Percentiles rank a stretch among this genome's conserved stretches.
These are phyloP conservation scores for Tetragnatha versicolor DNA, from an alignment of 1,140 invertebrate genomes.

Conservation along the genomic window DNA sequence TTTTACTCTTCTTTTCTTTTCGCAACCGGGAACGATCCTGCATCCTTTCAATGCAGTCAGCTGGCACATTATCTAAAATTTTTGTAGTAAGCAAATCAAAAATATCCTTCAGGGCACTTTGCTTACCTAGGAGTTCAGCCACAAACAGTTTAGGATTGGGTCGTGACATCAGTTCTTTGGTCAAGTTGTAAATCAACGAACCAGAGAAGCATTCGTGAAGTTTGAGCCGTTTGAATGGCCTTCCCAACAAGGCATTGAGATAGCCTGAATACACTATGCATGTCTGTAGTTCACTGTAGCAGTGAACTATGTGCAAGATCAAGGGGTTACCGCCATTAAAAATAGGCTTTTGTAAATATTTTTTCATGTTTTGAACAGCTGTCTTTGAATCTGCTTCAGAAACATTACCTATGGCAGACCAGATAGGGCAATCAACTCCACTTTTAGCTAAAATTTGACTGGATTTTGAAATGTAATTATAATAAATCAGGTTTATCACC, in stretches of 20 bases:
- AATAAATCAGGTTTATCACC: conserved; percentile 30
- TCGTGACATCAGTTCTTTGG: conserved; percentile 24
- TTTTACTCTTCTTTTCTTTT: conserved; percentile 2
- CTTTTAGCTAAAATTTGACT: not conserved
- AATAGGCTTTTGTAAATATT: conserved; percentile 35
- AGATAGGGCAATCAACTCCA: not conserved
- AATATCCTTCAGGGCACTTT: not conserved
- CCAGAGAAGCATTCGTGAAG: conserved; percentile 22
- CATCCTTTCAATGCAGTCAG: not conserved
- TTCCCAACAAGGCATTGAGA: conserved; percentile 27
- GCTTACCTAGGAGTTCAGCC: conserved; percentile 31
- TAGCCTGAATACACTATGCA: conserved; percentile 11
- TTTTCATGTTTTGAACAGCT: conserved; percentile 24
- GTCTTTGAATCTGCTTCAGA: not conserved
- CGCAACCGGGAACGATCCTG: conserved; percentile 1
- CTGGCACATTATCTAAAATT: conserved; percentile 1
- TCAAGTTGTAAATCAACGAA: conserved; percentile 50
- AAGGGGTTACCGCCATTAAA: conserved; percentile 36
- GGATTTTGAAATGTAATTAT: not conserved
- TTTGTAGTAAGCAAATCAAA: not conserved
- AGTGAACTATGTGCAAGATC: conserved; percentile 25
- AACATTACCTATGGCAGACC: not conserved
- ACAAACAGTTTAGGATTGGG: conserved; percentile 31
- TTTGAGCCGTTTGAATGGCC: conserved; percentile 3
- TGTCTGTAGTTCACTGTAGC: conserved; percentile 42